A percentile compares a stretch with the other conserved stretches of the same genome.
Evolutionary conservation across 2,113 vertebrate species (phyloP).

Genomic region (Triplophysa rosa): DNA sequence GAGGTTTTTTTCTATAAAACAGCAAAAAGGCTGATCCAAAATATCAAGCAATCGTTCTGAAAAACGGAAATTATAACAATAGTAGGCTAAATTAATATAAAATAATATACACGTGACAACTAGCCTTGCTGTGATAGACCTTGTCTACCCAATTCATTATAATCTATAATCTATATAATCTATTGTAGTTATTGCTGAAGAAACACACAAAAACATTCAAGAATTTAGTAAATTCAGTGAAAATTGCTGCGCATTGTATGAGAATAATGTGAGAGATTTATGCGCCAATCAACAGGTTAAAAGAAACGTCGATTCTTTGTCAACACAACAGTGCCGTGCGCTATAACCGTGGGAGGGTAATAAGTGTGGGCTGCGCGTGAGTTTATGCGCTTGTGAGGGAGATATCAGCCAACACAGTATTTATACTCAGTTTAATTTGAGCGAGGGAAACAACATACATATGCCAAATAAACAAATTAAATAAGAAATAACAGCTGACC

Average conservation of each 20-base stretch:
- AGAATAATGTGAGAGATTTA: background rate
- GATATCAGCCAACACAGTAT: background rate
- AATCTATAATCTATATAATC: background rate
- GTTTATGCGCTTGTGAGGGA: background rate
- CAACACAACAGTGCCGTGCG: background rate
- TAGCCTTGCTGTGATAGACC: no score
- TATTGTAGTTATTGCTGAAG: background rate
- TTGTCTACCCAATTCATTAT: no score
- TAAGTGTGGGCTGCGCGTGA: constrained; percentile 12
- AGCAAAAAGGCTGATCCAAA: no score
- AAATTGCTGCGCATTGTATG: background rate
- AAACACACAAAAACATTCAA: background rate
- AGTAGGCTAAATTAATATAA: no score
- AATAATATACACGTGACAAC: no score
- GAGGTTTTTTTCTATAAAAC: no score
- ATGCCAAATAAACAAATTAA: background rate
- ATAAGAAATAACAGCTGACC: no score
- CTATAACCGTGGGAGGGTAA: background rate
- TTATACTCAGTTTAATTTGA: background rate
- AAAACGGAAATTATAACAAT: no score
- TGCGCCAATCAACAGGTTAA: background rate
- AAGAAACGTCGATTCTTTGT: background rate
- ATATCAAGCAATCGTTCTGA: no score
- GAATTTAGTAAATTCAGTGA: background rate
- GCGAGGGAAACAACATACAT: background rate